These are phyloP conservation scores for Chaetodon trifascialis DNA, from an alignment of 2,113 vertebrate genomes.

Conservation along the genomic window DNA sequence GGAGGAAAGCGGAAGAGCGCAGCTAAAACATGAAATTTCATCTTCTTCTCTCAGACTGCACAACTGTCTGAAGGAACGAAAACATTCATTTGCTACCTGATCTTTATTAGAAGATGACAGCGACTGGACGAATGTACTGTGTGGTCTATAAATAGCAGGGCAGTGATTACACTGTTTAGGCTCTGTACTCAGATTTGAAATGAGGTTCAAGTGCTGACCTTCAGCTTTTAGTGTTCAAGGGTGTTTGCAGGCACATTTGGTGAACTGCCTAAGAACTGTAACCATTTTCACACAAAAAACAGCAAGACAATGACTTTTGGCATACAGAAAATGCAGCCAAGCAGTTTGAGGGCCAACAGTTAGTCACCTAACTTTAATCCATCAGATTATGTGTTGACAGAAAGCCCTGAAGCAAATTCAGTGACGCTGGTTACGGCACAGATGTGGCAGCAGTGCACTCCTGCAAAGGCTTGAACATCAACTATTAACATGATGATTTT, in stretches of 20 bases:
- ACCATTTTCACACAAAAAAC: not conserved
- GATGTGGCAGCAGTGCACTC: not conserved
- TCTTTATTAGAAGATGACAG: conserved; percentile 32
- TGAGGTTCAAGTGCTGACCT: conserved; percentile 35
- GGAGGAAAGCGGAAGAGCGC: conserved; percentile 34
- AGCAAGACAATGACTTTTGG: not conserved
- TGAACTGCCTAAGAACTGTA: not conserved
- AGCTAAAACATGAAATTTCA: conserved; percentile 33
- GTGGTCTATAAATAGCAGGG: conserved; percentile 16
- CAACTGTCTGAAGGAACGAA: not conserved
- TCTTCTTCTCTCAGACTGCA: conserved; percentile 27
- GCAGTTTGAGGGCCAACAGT: too few relatives aligned
- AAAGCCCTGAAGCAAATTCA: not conserved
- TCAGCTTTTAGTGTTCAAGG: conserved; percentile 20
- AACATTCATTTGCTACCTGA: conserved; percentile 16
- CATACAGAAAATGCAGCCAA: not conserved
- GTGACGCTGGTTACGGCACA: not conserved
- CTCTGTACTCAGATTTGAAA: conserved; percentile 41
- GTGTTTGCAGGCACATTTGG: conserved; percentile 7
- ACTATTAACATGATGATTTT: not conserved
- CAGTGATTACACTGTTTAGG: conserved; percentile 45
- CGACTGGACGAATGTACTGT: conserved; percentile 33
- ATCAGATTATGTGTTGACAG: not conserved
- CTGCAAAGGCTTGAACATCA: not conserved
- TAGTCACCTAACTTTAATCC: not conserved